A percentile compares a stretch with the other conserved stretches of the same genome.
Evolutionary conservation across 2,113 vertebrate genomes (phyloP).

Genomic region (Mustela lutreola): DNA sequence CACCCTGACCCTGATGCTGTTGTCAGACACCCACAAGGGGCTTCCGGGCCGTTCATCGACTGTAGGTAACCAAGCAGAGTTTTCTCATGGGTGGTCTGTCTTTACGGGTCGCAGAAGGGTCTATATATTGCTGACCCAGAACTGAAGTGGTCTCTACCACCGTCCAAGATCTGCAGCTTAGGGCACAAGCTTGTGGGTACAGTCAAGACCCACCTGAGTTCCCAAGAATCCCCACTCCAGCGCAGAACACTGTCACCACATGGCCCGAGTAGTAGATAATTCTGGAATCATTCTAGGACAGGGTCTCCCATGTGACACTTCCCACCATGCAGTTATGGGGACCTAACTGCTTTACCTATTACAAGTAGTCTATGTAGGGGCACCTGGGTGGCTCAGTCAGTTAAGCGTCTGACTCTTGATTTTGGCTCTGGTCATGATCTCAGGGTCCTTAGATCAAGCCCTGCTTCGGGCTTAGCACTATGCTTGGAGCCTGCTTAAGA

Average conservation of each 20-base stretch:
- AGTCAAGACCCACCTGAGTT: accelerated
- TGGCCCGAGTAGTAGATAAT: not conserved
- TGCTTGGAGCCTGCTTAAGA: too few species aligned
- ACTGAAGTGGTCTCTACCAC: not conserved
- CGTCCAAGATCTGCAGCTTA: not conserved
- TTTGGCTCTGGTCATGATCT: not conserved
- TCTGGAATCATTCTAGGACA: not conserved
- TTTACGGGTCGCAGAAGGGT: not conserved
- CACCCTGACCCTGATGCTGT: not conserved
- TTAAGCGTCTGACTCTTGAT: not conserved
- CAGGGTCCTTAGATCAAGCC: not conserved
- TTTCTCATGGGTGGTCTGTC: not conserved
- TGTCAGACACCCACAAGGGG: not conserved
- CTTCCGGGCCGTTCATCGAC: not conserved
- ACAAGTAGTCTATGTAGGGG: not conserved
- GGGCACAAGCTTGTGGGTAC: not conserved
- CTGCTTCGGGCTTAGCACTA: not conserved
- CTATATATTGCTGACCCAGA: not conserved
- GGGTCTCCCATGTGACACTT: not conserved
- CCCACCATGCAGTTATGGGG: not conserved
- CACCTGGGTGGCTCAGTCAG: not conserved
- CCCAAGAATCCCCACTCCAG: not conserved
- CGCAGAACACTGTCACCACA: not conserved
- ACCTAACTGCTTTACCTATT: not conserved
- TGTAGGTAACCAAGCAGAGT: not conserved